These are phyloP conservation scores for Beroe ovata DNA, from an alignment of 37 sponge, comb jelly and placozoan species.

Conservation along the genomic window DNA sequence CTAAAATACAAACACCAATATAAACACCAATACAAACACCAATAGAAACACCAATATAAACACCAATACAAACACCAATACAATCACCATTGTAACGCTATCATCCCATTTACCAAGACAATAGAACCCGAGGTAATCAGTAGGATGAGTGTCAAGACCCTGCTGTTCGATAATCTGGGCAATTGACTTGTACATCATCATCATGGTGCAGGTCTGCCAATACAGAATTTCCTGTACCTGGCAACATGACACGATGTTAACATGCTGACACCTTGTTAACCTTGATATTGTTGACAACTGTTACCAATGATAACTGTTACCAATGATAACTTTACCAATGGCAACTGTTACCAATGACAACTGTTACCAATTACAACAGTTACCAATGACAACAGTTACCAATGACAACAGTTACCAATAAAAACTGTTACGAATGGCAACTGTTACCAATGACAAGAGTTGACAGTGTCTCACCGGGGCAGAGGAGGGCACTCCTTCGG, in stretches of 20 bases:
- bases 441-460: not conserved
- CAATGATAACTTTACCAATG: too few relatives aligned
- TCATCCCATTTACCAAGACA: constrained; percentile 17
- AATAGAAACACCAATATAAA: too few relatives aligned
- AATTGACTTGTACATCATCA: constrained; percentile 45
- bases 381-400: not conserved
- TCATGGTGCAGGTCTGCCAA: constrained; percentile 57
- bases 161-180: constrained; percentile 36
- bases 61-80: too few relatives aligned
- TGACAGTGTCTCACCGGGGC: constrained; percentile 4
- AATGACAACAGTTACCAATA: not conserved
- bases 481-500: constrained; percentile 33
- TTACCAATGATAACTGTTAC: too few relatives aligned
- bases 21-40: too few relatives aligned
- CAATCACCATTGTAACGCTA: not conserved
- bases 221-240: constrained; percentile 63
- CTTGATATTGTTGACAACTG: too few relatives aligned
- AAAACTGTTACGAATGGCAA: not conserved
- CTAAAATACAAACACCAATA: too few relatives aligned
- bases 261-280: too few relatives aligned
- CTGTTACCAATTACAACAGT: not conserved
- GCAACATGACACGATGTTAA: too few relatives aligned
- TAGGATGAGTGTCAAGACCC: constrained; percentile 53
- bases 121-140: constrained; percentile 43
- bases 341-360: too few relatives aligned